phyloP scores from a whole-genome alignment of 92 coral and sea anemone species.

The Palythoa grandiflora region DNA sequence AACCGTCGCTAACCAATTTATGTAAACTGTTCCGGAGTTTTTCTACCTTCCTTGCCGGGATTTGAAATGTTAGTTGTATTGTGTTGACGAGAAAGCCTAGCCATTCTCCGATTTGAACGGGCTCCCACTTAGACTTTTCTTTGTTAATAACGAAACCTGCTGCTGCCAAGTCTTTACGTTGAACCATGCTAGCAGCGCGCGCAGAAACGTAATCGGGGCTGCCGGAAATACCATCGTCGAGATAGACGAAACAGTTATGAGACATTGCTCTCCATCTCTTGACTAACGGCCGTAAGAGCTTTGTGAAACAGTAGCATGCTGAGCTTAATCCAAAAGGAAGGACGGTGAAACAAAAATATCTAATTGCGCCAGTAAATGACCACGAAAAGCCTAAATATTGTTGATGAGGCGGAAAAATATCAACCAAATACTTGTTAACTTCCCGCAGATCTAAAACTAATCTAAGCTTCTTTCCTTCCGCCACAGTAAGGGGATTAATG shows the following conservation, averaged over 20 bases:
- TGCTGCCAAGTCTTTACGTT: background rate
- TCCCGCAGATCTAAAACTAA: conserved; percentile 42
- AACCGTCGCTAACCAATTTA: conserved; percentile 24
- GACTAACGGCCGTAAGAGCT: background rate
- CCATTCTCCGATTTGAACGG: background rate
- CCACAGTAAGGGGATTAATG: conserved; percentile 49
- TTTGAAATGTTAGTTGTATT: background rate
- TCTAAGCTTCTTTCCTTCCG: conserved; percentile 36
- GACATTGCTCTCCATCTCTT: background rate
- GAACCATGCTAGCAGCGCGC: background rate
- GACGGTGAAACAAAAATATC: background rate
- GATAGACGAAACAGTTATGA: background rate
- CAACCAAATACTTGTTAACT: conserved; percentile 21
- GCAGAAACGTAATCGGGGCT: no score
- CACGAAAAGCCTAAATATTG: background rate
- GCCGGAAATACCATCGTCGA: background rate
- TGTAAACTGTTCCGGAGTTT: conserved; percentile 22
- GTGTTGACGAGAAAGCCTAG: background rate
- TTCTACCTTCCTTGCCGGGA: background rate
- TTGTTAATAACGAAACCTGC: background rate
- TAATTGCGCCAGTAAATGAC: background rate
- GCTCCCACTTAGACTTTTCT: background rate
- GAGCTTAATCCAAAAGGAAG: background rate
- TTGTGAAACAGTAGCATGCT: background rate
- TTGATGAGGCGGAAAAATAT: background rate